These are phyloP conservation scores for Gadopsis marmoratus DNA, from an alignment of 2,797 vertebrate genomes.

Conservation along the genomic window DNA sequence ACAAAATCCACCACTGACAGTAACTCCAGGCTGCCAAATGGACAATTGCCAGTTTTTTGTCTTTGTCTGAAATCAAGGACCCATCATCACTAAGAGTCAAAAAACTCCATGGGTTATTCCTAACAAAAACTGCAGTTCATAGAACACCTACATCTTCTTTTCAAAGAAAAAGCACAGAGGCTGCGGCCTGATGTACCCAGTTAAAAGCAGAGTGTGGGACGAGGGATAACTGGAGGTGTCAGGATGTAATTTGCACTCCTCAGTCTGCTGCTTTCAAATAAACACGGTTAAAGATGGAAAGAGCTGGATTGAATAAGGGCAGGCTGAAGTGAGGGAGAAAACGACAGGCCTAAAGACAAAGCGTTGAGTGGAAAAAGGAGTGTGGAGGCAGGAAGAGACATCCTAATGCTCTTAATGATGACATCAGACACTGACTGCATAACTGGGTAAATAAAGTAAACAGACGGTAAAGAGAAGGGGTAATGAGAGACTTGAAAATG, in stretches of 20 bases:
- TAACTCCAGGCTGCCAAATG: neutral
- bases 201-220: conserved; percentile 41
- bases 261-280: conserved; percentile 29
- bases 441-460: conserved; percentile 11
- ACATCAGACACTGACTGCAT: conserved; percentile 14
- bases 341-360: conserved; percentile 4
- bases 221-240: conserved; percentile 50
- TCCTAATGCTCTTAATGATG: conserved; percentile 21
- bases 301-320: conserved; percentile 19
- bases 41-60: neutral
- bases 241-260: conserved; percentile 45
- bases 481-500: neutral
- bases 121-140: conserved; percentile 19
- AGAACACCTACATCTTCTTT: conserved; percentile 38
- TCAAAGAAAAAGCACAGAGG: conserved; percentile 21
- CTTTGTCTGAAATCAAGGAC: conserved; percentile 4
- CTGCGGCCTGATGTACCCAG: neutral
- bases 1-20: neutral
- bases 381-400: conserved; percentile 4
- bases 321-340: conserved; percentile 12
- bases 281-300: conserved; percentile 12
- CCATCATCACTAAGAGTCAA: neutral
- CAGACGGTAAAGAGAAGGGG: neutral
- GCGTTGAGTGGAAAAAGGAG: neutral
- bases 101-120: neutral